These are phyloP conservation scores for Dioctria linearis DNA, from an alignment of 2,888 invertebrate genomes.

Conservation along the genomic window DNA sequence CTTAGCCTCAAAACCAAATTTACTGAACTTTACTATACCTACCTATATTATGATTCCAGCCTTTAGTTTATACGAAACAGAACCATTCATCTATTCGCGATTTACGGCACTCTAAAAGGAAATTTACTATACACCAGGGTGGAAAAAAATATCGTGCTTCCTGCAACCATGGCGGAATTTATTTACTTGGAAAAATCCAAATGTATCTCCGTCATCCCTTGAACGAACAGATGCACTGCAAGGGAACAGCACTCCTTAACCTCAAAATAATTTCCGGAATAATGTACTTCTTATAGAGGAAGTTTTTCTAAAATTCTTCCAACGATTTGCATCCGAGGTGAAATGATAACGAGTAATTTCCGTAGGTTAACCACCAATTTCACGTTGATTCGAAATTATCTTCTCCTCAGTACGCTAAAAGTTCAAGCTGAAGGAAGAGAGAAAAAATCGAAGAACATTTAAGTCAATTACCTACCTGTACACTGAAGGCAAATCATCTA, in stretches of 20 bases:
- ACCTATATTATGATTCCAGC: too few relatives aligned
- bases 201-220: too few relatives aligned
- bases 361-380: conserved; percentile 17
- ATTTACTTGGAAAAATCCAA: too few relatives aligned
- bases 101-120: too few relatives aligned
- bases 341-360: conserved; percentile 13
- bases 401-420: neutral
- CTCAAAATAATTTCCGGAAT: neutral
- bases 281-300: neutral
- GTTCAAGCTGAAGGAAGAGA: neutral
- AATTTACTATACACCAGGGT: too few relatives aligned
- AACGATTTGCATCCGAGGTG: neutral
- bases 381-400: conserved; percentile 20
- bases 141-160: too few relatives aligned
- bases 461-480: neutral
- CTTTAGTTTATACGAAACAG: too few relatives aligned
- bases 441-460: neutral
- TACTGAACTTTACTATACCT: too few relatives aligned
- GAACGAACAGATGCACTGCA: neutral
- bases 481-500: too few relatives aligned
- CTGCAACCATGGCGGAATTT: too few relatives aligned
- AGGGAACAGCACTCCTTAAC: neutral
- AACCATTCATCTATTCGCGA: too few relatives aligned
- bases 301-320: neutral
- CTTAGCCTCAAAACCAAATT: too few relatives aligned